Conservation (phyloP, 1,140 invertebrate species). For the Chrysopa pallens region DNA sequence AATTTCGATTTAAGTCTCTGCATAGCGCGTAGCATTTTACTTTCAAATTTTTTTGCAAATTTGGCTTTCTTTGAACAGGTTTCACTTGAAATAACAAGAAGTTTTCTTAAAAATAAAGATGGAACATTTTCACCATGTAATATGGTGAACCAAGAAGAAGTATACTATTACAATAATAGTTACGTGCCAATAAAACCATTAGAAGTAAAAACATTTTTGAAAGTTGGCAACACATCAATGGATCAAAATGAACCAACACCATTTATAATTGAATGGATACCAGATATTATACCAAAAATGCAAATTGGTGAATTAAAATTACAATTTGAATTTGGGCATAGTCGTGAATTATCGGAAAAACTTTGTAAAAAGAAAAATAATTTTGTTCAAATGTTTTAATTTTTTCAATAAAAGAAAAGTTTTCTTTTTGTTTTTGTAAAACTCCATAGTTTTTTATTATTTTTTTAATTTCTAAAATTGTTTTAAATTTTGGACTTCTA, state of each 20-base stretch:
- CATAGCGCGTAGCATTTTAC: no score
- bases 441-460: no score
- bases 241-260: constrained; percentile 45
- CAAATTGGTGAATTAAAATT: constrained; percentile 44
- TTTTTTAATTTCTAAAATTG: no score
- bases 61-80: constrained; percentile 24
- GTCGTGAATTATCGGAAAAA: not conserved
- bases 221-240: constrained; percentile 41
- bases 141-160: constrained; percentile 30
- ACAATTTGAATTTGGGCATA: constrained; percentile 15
- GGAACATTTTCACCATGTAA: constrained; percentile 43
- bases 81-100: constrained; percentile 41
- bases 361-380: no score
- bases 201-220: constrained; percentile 49
- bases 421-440: no score
- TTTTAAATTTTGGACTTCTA: no score
- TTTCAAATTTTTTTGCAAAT: no score
- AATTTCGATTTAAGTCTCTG: no score
- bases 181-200: constrained; percentile 40
- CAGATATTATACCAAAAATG: constrained; percentile 48
- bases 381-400: no score
- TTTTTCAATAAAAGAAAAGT: no score
- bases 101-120: constrained; percentile 47
- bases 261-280: constrained; percentile 61
- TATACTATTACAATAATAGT: constrained; percentile 27